Conservation (phyloP, 2,888 invertebrate genomes). For the Tanaodytes sp. region DNA sequence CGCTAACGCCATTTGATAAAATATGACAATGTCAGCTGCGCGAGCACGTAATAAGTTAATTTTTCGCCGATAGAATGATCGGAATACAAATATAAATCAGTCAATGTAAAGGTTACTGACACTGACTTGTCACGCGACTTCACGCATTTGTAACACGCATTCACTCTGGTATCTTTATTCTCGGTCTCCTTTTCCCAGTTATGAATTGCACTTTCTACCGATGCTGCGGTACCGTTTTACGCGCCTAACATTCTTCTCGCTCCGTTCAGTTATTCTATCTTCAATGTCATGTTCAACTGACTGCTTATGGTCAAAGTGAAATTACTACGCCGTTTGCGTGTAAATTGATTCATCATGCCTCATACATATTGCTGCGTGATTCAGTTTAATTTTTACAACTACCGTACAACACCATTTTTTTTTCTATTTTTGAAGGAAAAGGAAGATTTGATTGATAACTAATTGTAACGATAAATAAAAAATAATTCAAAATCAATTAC, state of each 20-base stretch:
- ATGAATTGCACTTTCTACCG: constrained; percentile 52
- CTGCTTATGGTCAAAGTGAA: constrained; percentile 49
- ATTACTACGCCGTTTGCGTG: constrained; percentile 48
- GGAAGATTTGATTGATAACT: too few species aligned
- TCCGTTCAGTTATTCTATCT: constrained; percentile 42
- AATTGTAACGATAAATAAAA: too few species aligned
- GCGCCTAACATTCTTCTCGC: constrained; percentile 39
- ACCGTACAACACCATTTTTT: constrained; percentile 11
- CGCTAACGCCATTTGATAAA: too few species aligned
- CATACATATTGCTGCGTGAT: constrained; percentile 28
- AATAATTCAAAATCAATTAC: too few species aligned
- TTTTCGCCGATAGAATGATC: not conserved
- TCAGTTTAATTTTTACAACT: constrained; percentile 34
- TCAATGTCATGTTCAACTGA: constrained; percentile 45
- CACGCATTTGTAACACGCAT: constrained; percentile 41
- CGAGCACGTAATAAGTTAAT: too few species aligned
- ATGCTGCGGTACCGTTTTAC: constrained; percentile 41
- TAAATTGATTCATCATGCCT: constrained; percentile 40
- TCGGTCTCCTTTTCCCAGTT: constrained; percentile 42
- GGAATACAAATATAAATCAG: constrained; percentile 1
- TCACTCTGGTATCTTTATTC: constrained; percentile 42
- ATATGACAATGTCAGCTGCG: too few species aligned
- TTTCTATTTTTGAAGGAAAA: too few species aligned
- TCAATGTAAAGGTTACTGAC: constrained; percentile 38
- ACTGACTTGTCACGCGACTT: constrained; percentile 43